Conservation (phyloP, 64 coral and sea anemone genomes). For the Astreopora myriophthalma region DNA sequence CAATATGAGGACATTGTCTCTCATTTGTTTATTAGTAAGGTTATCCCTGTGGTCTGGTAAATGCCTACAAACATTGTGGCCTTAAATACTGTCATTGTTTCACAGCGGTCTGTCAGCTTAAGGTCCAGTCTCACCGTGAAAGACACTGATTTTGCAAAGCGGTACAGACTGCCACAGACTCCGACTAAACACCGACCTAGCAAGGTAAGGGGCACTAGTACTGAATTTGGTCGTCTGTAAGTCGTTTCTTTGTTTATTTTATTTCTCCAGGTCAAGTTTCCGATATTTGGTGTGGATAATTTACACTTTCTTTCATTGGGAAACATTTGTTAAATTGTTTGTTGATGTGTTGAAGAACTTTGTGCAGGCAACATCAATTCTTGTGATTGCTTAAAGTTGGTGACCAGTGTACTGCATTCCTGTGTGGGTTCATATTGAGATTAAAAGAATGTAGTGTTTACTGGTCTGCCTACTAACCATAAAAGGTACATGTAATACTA, state of each 20-base stretch:
- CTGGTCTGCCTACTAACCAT: too few species aligned
- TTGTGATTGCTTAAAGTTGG: not conserved
- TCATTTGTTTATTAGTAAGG: constrained; percentile 22
- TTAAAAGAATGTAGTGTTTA: too few species aligned
- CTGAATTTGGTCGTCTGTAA: not conserved
- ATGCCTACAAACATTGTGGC: not conserved
- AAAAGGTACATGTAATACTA: too few species aligned
- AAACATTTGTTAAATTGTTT: constrained; percentile 12
- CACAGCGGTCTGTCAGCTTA: constrained; percentile 66
- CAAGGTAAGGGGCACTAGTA: constrained; percentile 54
- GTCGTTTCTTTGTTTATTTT: not conserved
- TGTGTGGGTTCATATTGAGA: too few species aligned
- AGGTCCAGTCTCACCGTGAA: constrained; percentile 42
- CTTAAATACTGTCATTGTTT: not conserved
- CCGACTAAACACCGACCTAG: constrained; percentile 59
- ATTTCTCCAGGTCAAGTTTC: not conserved
- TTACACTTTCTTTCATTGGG: not conserved
- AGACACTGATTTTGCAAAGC: constrained; percentile 63
- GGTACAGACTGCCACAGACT: constrained; percentile 51
- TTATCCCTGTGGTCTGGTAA: not conserved
- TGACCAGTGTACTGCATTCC: too few species aligned
- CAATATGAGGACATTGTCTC: constrained; percentile 6
- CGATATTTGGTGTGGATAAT: not conserved
- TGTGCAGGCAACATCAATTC: not conserved
- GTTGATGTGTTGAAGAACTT: not conserved